phyloP scores from a whole-genome alignment of 53 echinoderm and acorn worm genomes.

The Patiria pectinifera region DNA sequence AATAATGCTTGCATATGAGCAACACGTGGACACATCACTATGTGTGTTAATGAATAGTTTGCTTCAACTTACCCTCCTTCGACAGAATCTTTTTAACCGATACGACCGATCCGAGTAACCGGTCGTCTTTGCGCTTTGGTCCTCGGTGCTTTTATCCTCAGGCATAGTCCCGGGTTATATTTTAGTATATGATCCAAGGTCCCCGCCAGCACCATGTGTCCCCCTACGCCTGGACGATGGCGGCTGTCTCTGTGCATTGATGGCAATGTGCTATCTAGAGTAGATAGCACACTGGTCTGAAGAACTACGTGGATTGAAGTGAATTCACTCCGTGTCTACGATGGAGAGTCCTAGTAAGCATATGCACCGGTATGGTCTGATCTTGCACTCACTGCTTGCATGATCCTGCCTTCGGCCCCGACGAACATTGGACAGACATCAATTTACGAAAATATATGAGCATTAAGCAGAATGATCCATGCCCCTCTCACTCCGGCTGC shows the following conservation, averaged over 20 bases:
- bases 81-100: conserved; percentile 43
- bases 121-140: conserved; percentile 23
- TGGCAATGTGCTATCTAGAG: conserved; percentile 28
- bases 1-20: conserved; percentile 12
- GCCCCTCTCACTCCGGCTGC: neutral
- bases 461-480: neutral
- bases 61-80: conserved; percentile 33
- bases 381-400: conserved; percentile 26
- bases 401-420: conserved; percentile 16
- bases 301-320: conserved; percentile 29
- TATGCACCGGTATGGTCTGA: conserved; percentile 49
- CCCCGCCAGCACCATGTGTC: conserved; percentile 34
- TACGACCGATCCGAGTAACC: conserved; percentile 32
- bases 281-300: conserved; percentile 45
- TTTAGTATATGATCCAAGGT: conserved; percentile 4
- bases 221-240: conserved; percentile 21
- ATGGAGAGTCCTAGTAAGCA: conserved; percentile 25
- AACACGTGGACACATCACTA: conserved; percentile 29
- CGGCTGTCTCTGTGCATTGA: conserved; percentile 17
- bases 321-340: conserved; percentile 7
- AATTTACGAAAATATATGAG: conserved; percentile 5
- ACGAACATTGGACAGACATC: conserved; percentile 14
- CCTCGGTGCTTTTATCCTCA: conserved; percentile 46
- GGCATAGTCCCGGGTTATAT: conserved; percentile 40
- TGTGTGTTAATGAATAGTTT: neutral